Percentiles rank a stretch among this genome's conserved stretches.
Conservation (phyloP, 2,888 invertebrate genomes). For the Dicyrtomina minuta region DNA sequence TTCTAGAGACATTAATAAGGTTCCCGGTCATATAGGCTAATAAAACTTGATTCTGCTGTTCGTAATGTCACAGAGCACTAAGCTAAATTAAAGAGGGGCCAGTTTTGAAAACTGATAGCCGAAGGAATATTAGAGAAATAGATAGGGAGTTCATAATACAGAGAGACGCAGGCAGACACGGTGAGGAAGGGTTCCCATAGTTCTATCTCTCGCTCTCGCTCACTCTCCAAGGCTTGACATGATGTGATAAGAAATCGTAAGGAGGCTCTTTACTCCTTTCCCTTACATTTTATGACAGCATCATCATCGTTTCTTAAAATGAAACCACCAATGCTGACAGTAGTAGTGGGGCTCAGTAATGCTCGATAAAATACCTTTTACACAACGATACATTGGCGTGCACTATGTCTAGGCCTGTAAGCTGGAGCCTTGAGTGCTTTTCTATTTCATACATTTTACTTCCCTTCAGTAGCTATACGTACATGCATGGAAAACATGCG, state of each 20-base stretch:
- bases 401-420: too few species aligned
- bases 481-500: too few species aligned
- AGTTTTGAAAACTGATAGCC: conserved; percentile 10
- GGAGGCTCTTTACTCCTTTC: conserved; percentile 43
- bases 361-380: conserved; percentile 20
- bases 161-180: conserved; percentile 4
- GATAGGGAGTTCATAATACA: conserved; percentile 2
- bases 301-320: conserved; percentile 37
- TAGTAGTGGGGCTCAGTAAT: not conserved
- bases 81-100: conserved; percentile 30
- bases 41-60: conserved; percentile 13
- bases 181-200: conserved; percentile 14
- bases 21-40: not conserved
- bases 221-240: conserved; percentile 38
- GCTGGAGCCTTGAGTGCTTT: too few species aligned
- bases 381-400: too few species aligned
- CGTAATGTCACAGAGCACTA: conserved; percentile 24
- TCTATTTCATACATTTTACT: too few species aligned
- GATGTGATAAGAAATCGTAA: conserved; percentile 51
- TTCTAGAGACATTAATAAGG: too few species aligned
- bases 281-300: conserved; percentile 47
- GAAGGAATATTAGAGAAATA: not conserved
- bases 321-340: conserved; percentile 30
- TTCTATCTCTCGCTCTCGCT: not conserved
- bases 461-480: too few species aligned